Conservation (phyloP, 2,797 vertebrate species). For the Lepus townsendii region DNA sequence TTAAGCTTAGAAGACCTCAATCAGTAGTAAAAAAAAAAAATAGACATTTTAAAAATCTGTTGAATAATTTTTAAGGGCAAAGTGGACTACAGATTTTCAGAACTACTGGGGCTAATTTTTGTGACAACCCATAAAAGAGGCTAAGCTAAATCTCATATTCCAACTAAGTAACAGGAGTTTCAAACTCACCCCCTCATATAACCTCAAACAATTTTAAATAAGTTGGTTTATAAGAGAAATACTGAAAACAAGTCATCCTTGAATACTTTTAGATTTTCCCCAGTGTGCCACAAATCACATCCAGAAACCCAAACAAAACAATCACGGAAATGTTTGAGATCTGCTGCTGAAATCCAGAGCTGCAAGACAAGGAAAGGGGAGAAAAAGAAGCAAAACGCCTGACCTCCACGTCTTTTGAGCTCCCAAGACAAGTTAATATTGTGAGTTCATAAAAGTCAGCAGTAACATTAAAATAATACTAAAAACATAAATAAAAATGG, state of each 20-base stretch:
- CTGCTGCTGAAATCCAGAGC: conserved; percentile 70
- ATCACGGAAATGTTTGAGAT: conserved; percentile 68
- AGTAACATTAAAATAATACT: conserved; percentile 71
- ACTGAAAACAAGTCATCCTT: conserved; percentile 86
- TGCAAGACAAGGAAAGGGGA: neutral
- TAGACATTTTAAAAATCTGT: neutral
- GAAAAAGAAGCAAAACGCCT: neutral
- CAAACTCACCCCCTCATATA: conserved; percentile 61
- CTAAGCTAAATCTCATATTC: conserved; percentile 78
- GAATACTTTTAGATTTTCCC: conserved; percentile 81
- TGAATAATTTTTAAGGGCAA: conserved; percentile 65
- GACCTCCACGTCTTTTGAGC: neutral
- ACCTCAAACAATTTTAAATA: conserved; percentile 80
- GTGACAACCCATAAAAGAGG: conserved; percentile 69
- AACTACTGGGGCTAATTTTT: conserved; percentile 77
- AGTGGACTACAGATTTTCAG: conserved; percentile 76
- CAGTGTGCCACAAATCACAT: conserved; percentile 83
- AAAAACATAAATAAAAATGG: conserved; percentile 78
- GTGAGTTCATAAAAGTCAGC: conserved; percentile 55
- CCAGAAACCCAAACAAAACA: conserved; percentile 83
- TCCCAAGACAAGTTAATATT: neutral
- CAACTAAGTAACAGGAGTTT: conserved; percentile 80
- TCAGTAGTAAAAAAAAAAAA: conserved; percentile 16
- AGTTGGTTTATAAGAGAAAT: conserved; percentile 84
- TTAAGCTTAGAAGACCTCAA: neutral